These are phyloP conservation scores for Plectropomus leopardus DNA, from an alignment of 2,113 vertebrate species.

Conservation along the genomic window DNA sequence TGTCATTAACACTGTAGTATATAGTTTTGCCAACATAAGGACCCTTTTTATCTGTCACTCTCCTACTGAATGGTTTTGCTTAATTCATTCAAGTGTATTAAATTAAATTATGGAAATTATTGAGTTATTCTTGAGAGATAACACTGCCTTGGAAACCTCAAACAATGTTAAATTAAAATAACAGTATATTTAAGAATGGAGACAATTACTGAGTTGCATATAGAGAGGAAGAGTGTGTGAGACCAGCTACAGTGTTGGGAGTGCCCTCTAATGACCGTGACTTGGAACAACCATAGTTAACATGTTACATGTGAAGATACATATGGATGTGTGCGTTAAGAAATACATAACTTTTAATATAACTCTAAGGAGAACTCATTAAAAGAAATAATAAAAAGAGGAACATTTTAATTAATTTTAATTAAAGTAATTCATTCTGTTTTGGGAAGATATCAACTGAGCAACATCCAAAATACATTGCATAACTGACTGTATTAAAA, in stretches of 20 bases:
- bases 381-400: background rate
- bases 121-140: background rate
- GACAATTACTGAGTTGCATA: background rate
- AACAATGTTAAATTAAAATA: background rate
- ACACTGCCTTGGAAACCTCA: background rate
- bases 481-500: background rate
- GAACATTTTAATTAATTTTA: background rate
- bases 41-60: background rate
- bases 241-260: background rate
- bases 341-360: no score
- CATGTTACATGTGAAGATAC: background rate
- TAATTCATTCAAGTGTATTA: slow-evolving; percentile 4
- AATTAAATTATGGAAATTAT: background rate
- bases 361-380: background rate
- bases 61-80: background rate
- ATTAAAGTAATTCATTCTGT: background rate
- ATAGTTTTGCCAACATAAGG: background rate
- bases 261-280: slow-evolving; percentile 24
- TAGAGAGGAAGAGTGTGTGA: background rate
- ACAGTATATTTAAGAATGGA: background rate
- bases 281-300: background rate
- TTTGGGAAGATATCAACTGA: background rate
- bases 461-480: background rate
- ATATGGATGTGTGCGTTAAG: background rate
- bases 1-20: background rate